phyloP scores from a whole-genome alignment of 2,888 invertebrate genomes.

The Cremastinae sp. region DNA sequence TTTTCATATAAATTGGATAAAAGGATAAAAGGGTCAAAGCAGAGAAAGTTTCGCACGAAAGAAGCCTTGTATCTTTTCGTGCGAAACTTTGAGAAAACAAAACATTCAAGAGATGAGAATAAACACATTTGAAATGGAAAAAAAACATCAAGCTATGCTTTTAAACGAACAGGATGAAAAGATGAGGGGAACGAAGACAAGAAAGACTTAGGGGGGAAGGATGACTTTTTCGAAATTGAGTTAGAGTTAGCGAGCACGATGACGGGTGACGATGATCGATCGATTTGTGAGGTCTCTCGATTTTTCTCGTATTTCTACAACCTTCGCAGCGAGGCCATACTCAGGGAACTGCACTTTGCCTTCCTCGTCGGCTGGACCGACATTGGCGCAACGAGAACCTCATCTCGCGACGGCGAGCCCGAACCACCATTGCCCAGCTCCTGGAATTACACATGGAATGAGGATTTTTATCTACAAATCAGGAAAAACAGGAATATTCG shows the following conservation, averaged over 20 bases:
- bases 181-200: constrained; percentile 22
- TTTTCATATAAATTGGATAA: neutral
- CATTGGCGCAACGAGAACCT: constrained; percentile 88
- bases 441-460: constrained; percentile 81
- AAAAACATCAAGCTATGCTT: constrained; percentile 23
- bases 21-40: too few relatives aligned
- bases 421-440: constrained; percentile 86
- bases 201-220: constrained; percentile 53
- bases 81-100: neutral
- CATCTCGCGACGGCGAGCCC: constrained; percentile 83
- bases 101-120: neutral
- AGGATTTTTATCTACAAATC: constrained; percentile 30
- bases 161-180: constrained; percentile 22
- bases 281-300: constrained; percentile 23
- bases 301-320: constrained; percentile 81
- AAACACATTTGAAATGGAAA: neutral
- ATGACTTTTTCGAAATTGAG: constrained; percentile 34
- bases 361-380: constrained; percentile 93
- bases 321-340: constrained; percentile 86
- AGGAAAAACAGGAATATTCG: neutral
- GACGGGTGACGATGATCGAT: constrained; percentile 50
- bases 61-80: neutral
- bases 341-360: constrained; percentile 85
- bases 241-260: constrained; percentile 23
- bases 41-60: too few relatives aligned